A percentile compares a stretch with the other conserved stretches of the same genome.
Evolutionary conservation across 2,797 vertebrate species (phyloP).

Genomic region (Clarias platycephalus): DNA sequence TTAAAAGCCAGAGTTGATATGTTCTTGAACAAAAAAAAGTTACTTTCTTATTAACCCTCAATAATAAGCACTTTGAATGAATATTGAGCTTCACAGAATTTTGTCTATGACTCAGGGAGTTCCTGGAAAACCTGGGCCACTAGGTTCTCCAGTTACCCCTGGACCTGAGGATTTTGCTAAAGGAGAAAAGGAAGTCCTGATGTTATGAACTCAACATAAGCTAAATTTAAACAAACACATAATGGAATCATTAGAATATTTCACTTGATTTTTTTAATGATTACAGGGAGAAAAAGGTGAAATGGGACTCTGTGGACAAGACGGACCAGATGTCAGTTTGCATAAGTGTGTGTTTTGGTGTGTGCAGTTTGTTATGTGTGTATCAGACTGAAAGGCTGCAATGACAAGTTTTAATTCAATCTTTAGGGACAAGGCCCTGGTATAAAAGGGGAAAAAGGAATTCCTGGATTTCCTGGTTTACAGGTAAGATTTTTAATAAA

Average conservation of each 20-base stretch:
- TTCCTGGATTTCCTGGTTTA: constrained; percentile 30
- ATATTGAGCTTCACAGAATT: neutral
- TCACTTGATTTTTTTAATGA: neutral
- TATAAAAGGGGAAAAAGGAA: constrained; percentile 49
- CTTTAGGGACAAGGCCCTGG: constrained; percentile 18
- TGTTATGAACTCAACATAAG: neutral
- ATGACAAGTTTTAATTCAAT: neutral
- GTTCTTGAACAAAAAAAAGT: too few relatives aligned
- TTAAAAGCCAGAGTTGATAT: too few relatives aligned
- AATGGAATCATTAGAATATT: too few relatives aligned
- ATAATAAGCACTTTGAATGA: neutral
- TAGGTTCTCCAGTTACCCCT: constrained; percentile 58
- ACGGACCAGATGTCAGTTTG: constrained; percentile 61
- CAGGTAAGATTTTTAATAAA: constrained; percentile 29
- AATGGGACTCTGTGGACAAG: constrained; percentile 64
- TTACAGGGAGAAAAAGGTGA: constrained; percentile 64
- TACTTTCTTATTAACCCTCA: too few relatives aligned
- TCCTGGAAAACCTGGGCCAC: constrained; percentile 77
- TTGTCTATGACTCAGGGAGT: constrained; percentile 70
- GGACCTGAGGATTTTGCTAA: constrained; percentile 50
- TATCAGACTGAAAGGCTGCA: neutral
- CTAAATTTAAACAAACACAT: too few relatives aligned
- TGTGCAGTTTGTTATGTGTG: neutral
- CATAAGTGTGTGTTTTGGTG: neutral
- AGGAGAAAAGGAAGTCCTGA: constrained; percentile 58